phyloP scores from a whole-genome alignment of 2,797 vertebrate species.

The Hydrolagus colliei region DNA sequence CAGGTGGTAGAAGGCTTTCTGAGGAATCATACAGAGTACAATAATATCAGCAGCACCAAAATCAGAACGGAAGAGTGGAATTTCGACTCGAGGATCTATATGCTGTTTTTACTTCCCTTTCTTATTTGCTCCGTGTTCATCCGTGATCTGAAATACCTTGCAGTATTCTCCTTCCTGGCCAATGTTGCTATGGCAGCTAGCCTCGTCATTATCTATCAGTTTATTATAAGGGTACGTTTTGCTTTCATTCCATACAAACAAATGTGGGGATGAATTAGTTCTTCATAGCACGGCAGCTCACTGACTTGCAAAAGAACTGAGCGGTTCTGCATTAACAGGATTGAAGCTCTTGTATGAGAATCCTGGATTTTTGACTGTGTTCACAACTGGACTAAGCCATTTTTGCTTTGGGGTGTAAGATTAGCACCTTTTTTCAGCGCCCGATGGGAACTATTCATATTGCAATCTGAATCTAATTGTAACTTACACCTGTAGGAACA shows the following conservation, averaged over 20 bases:
- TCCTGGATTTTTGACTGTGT: too few species aligned
- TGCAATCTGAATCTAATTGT: too few species aligned
- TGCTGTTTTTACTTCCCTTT: conserved; percentile 71
- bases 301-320: too few species aligned
- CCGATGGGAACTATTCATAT: too few species aligned
- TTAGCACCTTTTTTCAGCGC: too few species aligned
- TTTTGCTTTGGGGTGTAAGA: too few species aligned
- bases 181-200: conserved; percentile 76
- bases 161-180: conserved; percentile 64
- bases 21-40: conserved; percentile 41
- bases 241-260: not conserved
- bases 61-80: conserved; percentile 42
- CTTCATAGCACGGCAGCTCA: too few species aligned
- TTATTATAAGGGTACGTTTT: conserved; percentile 64
- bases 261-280: not conserved
- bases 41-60: conserved; percentile 43
- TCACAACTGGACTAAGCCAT: too few species aligned
- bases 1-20: conserved; percentile 69
- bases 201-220: conserved; percentile 73
- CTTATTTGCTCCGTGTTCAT: conserved; percentile 71
- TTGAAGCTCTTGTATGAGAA: too few species aligned
- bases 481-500: too few species aligned
- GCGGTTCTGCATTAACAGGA: too few species aligned
- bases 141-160: conserved; percentile 67
- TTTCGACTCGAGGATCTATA: conserved; percentile 69